phyloP scores from a whole-genome alignment of 2,797 vertebrate genomes.

The Gadopsis bispinosus region DNA sequence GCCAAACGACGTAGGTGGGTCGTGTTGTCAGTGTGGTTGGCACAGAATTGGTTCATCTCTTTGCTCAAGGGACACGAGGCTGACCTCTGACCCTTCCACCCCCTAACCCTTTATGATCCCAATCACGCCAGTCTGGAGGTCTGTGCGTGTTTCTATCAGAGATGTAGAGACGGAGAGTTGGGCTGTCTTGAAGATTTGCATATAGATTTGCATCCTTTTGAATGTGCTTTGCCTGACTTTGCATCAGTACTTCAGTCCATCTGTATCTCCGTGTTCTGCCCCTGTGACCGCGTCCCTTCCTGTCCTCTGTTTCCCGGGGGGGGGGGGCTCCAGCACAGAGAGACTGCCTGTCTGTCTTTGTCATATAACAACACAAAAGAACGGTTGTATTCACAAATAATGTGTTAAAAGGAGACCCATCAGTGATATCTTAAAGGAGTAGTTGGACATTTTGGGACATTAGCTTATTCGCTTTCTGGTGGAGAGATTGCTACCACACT shows the following conservation, averaged over 20 bases:
- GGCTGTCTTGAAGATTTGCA: not conserved
- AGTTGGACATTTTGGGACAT: conserved; percentile 1
- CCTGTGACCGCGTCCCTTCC: conserved; percentile 27
- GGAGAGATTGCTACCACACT: conserved; percentile 5
- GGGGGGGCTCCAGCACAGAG: not conserved
- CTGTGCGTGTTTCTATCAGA: not conserved
- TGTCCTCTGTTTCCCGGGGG: conserved; percentile 29
- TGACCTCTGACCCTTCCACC: conserved; percentile 12
- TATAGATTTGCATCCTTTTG: conserved; percentile 30
- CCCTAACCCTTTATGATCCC: conserved; percentile 24
- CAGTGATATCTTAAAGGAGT: conserved; percentile 13
- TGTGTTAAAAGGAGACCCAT: conserved; percentile 8
- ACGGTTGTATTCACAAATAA: not conserved
- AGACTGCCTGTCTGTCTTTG: not conserved
- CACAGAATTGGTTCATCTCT: conserved; percentile 13
- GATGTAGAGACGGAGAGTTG: not conserved
- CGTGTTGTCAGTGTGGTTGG: conserved; percentile 12
- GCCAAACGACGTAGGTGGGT: not conserved
- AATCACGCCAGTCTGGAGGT: not conserved
- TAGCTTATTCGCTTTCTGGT: not conserved
- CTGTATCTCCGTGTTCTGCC: conserved; percentile 43
- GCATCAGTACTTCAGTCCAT: conserved; percentile 51
- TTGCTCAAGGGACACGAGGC: conserved; percentile 18
- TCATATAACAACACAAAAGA: not conserved
- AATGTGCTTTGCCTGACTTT: conserved; percentile 12